A percentile compares a stretch with the other conserved stretches of the same genome.
phyloP scores from a whole-genome alignment of 1,140 invertebrate species.

The Scaptomyza graminum region DNA sequence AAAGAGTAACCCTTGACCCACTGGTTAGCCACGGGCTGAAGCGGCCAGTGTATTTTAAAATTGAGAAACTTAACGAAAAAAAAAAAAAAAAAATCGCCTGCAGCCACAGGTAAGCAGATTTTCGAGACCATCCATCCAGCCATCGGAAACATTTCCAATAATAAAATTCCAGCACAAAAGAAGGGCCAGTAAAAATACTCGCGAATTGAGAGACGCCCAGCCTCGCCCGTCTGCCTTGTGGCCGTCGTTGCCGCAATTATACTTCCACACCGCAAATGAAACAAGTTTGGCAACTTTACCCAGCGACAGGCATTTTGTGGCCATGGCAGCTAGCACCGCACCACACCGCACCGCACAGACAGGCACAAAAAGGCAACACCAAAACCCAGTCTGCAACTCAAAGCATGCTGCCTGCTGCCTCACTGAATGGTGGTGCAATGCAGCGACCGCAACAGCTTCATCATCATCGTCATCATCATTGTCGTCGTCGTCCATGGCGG shows the following conservation, averaged over 20 bases:
- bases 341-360: constrained; percentile 4
- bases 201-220: constrained; percentile 19
- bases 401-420: neutral
- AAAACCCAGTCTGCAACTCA: constrained; percentile 8
- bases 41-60: constrained; percentile 16
- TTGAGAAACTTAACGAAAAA: constrained; percentile 4
- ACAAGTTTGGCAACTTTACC: constrained; percentile 79
- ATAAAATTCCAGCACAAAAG: constrained; percentile 71
- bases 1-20: constrained; percentile 53
- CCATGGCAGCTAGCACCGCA: constrained; percentile 25
- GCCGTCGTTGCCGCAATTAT: constrained; percentile 66
- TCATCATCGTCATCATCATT: constrained; percentile 53
- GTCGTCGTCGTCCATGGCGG: constrained; percentile 3
- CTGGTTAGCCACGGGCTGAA: constrained; percentile 6
- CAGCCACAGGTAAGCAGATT: constrained; percentile 30
- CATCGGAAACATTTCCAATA: constrained; percentile 77
- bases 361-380: constrained; percentile 20
- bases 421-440: constrained; percentile 29
- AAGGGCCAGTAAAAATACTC: constrained; percentile 43
- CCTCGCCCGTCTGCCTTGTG: neutral
- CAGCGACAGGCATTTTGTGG: constrained; percentile 75
- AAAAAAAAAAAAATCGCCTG: constrained; percentile 24
- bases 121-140: constrained; percentile 18
- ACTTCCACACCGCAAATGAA: constrained; percentile 77
- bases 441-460: constrained; percentile 75